Evolutionary conservation across 2,113 vertebrate genomes (phyloP).

Genomic region (Pseudopipra pipra): DNA sequence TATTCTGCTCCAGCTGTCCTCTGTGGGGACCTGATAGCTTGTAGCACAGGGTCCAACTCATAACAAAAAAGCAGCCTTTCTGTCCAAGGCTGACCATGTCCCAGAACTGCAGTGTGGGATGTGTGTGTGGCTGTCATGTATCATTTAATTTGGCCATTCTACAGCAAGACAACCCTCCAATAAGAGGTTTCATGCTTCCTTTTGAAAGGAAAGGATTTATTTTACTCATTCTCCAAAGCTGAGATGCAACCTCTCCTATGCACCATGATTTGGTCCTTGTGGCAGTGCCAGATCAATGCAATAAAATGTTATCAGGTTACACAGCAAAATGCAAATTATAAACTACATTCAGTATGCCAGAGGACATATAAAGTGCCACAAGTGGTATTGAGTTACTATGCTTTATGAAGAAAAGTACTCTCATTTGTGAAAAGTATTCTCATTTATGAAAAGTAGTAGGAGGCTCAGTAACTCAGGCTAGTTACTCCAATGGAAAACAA

Average conservation of each 20-base stretch:
- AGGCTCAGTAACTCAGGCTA: not conserved
- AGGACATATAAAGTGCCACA: not conserved
- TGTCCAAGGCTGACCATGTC: rapidly evolving
- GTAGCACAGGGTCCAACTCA: not conserved
- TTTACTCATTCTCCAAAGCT: not conserved
- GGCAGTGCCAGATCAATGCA: not conserved
- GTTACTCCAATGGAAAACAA: not conserved
- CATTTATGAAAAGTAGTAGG: not conserved
- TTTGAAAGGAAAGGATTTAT: not conserved
- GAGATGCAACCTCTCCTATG: not conserved
- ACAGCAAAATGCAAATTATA: not conserved
- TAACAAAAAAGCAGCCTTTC: not conserved
- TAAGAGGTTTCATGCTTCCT: not conserved
- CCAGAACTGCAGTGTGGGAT: not conserved
- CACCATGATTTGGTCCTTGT: not conserved
- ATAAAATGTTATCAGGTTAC: not conserved
- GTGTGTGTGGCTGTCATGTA: not conserved
- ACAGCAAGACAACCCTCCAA: not conserved
- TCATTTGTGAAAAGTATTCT: not conserved
- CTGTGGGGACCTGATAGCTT: not conserved
- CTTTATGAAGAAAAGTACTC: not conserved
- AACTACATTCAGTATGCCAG: not conserved
- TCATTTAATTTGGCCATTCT: not conserved
- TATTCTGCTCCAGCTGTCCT: not conserved
- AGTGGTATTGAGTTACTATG: not conserved